Conservation (phyloP, 2,888 invertebrate genomes). For the Nomada flava region DNA sequence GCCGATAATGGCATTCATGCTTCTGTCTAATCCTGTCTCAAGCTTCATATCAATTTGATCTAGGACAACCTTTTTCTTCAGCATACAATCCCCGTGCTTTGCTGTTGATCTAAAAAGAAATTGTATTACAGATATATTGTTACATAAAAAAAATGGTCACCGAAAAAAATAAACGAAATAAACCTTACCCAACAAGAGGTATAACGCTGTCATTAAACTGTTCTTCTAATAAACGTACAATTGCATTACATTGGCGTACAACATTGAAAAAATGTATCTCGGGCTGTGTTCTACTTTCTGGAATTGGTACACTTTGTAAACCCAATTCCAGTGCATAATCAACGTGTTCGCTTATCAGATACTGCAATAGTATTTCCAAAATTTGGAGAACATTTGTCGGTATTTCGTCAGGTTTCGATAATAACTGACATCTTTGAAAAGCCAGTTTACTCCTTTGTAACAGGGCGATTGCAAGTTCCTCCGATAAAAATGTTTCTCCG, state of each 20-base stretch:
- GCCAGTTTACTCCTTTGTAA: slow-evolving; percentile 96
- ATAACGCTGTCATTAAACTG: slow-evolving; percentile 95
- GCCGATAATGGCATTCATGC: slow-evolving; percentile 94
- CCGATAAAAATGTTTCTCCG: slow-evolving; percentile 98
- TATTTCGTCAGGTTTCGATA: slow-evolving; percentile 92
- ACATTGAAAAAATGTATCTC: slow-evolving; percentile 97
- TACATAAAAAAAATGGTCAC: slow-evolving; percentile 3
- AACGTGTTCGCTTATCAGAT: slow-evolving; percentile 95
- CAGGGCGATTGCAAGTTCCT: slow-evolving; percentile 96
- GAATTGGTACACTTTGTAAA: slow-evolving; percentile 94
- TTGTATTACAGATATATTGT: neutral
- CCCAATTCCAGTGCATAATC: slow-evolving; percentile 98
- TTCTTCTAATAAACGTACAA: slow-evolving; percentile 96
- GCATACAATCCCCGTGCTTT: slow-evolving; percentile 94
- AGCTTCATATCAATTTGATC: slow-evolving; percentile 96
- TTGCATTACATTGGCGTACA: slow-evolving; percentile 96
- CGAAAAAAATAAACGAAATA: slow-evolving; percentile 70
- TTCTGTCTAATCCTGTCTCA: slow-evolving; percentile 94
- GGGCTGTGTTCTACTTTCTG: slow-evolving; percentile 93
- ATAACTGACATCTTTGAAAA: slow-evolving; percentile 93
- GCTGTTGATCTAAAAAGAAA: slow-evolving; percentile 89
- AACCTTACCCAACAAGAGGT: slow-evolving; percentile 92
- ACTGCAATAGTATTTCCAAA: slow-evolving; percentile 93
- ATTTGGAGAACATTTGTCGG: slow-evolving; percentile 92
- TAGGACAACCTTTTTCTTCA: slow-evolving; percentile 93